These are phyloP conservation scores for Dryobota labecula DNA, from an alignment of 2,888 invertebrate genomes.

Conservation along the genomic window DNA sequence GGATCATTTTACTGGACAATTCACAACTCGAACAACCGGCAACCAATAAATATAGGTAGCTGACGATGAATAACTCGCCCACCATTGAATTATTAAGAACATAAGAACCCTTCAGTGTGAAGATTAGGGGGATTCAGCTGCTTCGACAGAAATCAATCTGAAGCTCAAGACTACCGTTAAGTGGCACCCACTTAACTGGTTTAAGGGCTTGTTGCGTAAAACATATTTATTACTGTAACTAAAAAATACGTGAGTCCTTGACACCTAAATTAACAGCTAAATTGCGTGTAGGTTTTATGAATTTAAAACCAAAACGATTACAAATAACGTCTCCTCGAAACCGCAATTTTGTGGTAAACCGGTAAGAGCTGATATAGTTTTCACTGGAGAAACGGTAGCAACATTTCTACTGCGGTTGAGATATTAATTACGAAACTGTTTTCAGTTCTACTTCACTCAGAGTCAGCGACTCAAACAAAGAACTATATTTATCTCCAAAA, in stretches of 20 bases:
- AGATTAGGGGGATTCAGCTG: neutral
- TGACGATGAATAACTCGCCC: constrained; percentile 41
- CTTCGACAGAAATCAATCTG: constrained; percentile 8
- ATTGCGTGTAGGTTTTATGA: constrained; percentile 24
- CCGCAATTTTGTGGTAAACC: constrained; percentile 28
- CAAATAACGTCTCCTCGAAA: constrained; percentile 41
- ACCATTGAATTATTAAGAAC: constrained; percentile 40
- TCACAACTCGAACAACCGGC: constrained; percentile 49
- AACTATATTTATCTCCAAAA: constrained; percentile 61
- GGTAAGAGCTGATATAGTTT: constrained; percentile 37
- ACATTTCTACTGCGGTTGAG: constrained; percentile 34
- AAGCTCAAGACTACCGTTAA: neutral
- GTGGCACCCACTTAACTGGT: neutral
- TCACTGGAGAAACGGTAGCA: constrained; percentile 33
- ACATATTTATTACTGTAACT: neutral
- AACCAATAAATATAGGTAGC: constrained; percentile 59
- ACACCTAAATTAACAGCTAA: constrained; percentile 7
- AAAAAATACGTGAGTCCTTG: constrained; percentile 23
- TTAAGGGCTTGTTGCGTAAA: neutral
- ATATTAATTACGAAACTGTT: constrained; percentile 53
- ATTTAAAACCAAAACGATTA: constrained; percentile 21
- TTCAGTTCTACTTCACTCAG: constrained; percentile 39
- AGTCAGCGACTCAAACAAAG: constrained; percentile 54
- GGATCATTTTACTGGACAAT: constrained; percentile 69
- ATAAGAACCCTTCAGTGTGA: constrained; percentile 36